These are phyloP conservation scores for Lobophora halterata DNA, from an alignment of 2,888 invertebrate species.

Conservation along the genomic window DNA sequence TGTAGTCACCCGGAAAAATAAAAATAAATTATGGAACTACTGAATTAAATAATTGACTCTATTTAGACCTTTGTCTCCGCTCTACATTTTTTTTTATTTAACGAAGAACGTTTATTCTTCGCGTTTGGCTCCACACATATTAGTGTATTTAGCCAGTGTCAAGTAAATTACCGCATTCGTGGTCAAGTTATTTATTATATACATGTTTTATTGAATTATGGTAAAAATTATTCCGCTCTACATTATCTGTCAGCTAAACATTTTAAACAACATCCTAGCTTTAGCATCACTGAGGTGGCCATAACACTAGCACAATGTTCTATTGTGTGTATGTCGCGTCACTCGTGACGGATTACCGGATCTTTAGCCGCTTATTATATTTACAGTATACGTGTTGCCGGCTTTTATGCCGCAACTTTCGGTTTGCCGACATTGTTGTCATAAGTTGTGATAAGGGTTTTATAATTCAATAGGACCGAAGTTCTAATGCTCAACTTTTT, in stretches of 20 bases:
- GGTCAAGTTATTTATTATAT: too few species aligned
- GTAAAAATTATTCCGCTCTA: not conserved
- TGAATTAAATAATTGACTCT: too few species aligned
- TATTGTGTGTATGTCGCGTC: conserved; percentile 54
- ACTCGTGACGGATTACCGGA: conserved; percentile 68
- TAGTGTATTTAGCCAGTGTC: too few species aligned
- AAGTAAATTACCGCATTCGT: too few species aligned
- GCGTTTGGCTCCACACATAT: too few species aligned
- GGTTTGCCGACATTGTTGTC: conserved; percentile 38
- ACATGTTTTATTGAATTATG: too few species aligned
- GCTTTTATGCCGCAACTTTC: conserved; percentile 46
- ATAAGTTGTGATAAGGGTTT: conserved; percentile 23
- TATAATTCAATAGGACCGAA: conserved; percentile 15
- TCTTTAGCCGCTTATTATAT: conserved; percentile 64
- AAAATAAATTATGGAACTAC: too few species aligned
- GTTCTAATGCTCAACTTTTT: not conserved
- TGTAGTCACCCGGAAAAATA: too few species aligned
- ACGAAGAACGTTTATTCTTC: too few species aligned
- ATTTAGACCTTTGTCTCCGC: too few species aligned
- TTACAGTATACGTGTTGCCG: too few species aligned
- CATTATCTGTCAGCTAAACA: conserved; percentile 2
- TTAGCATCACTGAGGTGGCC: conserved; percentile 23
- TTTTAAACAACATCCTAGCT: conserved; percentile 6
- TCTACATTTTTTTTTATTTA: too few species aligned
- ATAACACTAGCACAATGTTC: conserved; percentile 39